Conservation (phyloP, 1,140 invertebrate genomes). For the Halesus radiatus region DNA sequence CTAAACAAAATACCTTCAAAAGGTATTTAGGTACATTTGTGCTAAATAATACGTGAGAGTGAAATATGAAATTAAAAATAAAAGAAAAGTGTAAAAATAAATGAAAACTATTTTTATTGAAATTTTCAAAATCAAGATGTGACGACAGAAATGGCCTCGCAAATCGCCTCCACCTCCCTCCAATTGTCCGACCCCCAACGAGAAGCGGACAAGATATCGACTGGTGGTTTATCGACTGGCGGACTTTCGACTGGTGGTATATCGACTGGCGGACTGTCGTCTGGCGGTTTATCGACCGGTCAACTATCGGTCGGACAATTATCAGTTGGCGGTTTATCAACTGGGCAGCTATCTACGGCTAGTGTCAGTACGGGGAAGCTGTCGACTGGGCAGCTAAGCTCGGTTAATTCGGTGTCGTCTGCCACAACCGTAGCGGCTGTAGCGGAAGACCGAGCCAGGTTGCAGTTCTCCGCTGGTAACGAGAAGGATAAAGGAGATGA, state of each 20-base stretch:
- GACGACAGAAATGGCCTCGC: conserved; percentile 38
- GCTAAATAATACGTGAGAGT: neutral
- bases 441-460: conserved; percentile 39
- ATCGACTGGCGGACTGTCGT: conserved; percentile 39
- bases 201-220: conserved; percentile 53
- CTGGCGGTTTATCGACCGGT: conserved; percentile 1
- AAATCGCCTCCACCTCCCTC: conserved; percentile 32
- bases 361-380: conserved; percentile 31
- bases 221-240: conserved; percentile 43
- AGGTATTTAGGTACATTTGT: neutral
- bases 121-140: conserved; percentile 36
- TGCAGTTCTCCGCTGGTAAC: conserved; percentile 12
- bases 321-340: no score
- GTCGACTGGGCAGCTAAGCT: conserved; percentile 43
- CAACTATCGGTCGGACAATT: conserved; percentile 45
- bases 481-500: conserved; percentile 64
- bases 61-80: neutral
- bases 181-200: conserved; percentile 50
- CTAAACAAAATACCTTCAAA: neutral
- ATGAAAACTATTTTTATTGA: neutral
- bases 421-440: conserved; percentile 52
- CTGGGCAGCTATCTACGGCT: neutral
- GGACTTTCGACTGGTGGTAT: conserved; percentile 33
- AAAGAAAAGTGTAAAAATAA: neutral
- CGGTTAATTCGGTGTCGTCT: conserved; percentile 51